Evolutionary conservation across 2,888 invertebrate species (phyloP).

Genomic region (Drosophila affinis): DNA sequence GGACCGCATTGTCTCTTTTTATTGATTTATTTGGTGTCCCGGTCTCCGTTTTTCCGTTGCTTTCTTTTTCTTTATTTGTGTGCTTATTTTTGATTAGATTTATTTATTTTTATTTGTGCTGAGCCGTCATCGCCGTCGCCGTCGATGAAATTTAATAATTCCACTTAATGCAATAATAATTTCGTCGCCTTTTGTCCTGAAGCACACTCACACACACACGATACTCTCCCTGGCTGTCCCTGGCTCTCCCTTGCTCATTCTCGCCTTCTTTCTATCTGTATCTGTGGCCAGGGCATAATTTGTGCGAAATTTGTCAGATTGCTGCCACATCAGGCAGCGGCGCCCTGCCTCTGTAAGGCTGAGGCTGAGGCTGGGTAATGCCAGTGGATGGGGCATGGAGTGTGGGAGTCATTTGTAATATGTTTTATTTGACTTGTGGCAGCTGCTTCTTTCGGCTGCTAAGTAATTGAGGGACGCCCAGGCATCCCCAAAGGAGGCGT

Average conservation of each 20-base stretch:
- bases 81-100: constrained; percentile 80
- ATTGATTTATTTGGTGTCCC: constrained; percentile 70
- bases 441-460: constrained; percentile 46
- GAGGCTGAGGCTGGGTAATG: constrained; percentile 77
- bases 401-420: constrained; percentile 69
- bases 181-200: constrained; percentile 75
- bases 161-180: constrained; percentile 80
- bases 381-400: constrained; percentile 21
- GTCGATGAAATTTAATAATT: constrained; percentile 79
- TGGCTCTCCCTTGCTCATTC: background rate
- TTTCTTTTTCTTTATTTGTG: constrained; percentile 69
- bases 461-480: constrained; percentile 70
- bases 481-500: constrained; percentile 43
- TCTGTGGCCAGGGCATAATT: constrained; percentile 70
- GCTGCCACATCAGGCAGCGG: constrained; percentile 55
- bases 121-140: constrained; percentile 57
- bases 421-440: constrained; percentile 72
- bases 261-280: background rate
- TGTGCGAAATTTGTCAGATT: constrained; percentile 79
- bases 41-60: constrained; percentile 14
- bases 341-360: constrained; percentile 71
- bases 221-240: background rate
- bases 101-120: constrained; percentile 76
- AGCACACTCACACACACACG: background rate
- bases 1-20: constrained; percentile 70